Evolutionary conservation across 2,113 vertebrate genomes (phyloP).

Genomic region (Myxocyprinus asiaticus): DNA sequence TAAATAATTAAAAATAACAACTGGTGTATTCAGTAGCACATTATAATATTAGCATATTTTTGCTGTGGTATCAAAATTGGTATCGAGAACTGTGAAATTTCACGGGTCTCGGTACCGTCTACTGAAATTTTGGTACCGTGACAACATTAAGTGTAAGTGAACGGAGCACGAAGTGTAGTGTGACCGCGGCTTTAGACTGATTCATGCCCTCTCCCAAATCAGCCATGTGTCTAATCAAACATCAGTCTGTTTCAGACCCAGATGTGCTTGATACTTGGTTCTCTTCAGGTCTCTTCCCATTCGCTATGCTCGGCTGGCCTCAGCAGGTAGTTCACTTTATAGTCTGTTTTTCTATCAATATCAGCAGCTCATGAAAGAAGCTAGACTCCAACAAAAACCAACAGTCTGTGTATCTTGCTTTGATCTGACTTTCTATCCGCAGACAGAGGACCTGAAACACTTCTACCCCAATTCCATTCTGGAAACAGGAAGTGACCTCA

Average conservation of each 20-base stretch:
- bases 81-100: too few relatives aligned
- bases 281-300: constrained; percentile 88
- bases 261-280: constrained; percentile 93
- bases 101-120: too few relatives aligned
- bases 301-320: constrained; percentile 91
- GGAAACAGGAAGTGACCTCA: constrained; percentile 89
- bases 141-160: too few relatives aligned
- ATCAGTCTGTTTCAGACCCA: constrained; percentile 71
- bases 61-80: too few relatives aligned
- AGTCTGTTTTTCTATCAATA: not conserved
- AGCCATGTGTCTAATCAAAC: not conserved
- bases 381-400: not conserved
- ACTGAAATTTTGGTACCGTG: too few relatives aligned
- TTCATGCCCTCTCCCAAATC: too few relatives aligned
- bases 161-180: too few relatives aligned
- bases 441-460: constrained; percentile 80
- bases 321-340: constrained; percentile 67
- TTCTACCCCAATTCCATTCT: constrained; percentile 88
- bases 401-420: not conserved
- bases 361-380: not conserved
- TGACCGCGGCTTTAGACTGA: too few relatives aligned
- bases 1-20: too few relatives aligned
- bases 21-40: too few relatives aligned
- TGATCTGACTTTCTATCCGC: constrained; percentile 26
- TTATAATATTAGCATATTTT: too few relatives aligned